Percentiles rank a stretch among this genome's conserved stretches.
Conservation (phyloP, 2,888 invertebrate genomes). For the Drosophila quinaria region DNA sequence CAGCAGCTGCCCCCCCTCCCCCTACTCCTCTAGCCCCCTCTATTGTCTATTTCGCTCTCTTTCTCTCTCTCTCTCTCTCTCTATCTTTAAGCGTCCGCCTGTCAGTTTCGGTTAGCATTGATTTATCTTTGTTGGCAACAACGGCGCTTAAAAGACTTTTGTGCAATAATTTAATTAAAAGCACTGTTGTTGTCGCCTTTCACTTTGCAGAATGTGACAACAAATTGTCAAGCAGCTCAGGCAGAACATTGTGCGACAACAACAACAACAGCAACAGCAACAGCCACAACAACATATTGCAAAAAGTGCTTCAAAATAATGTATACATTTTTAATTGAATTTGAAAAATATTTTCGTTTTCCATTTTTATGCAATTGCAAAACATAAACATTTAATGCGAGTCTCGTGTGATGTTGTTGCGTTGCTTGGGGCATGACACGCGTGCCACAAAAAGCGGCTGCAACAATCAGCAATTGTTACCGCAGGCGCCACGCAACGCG, state of each 20-base stretch:
- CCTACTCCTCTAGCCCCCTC: not conserved
- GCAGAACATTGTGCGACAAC: slow-evolving; percentile 48
- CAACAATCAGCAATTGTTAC: slow-evolving; percentile 31
- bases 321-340: slow-evolving; percentile 12
- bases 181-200: slow-evolving; percentile 52
- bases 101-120: slow-evolving; percentile 56
- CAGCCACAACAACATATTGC: not conserved
- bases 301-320: not conserved
- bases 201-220: slow-evolving; percentile 58
- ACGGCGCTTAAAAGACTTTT: slow-evolving; percentile 29
- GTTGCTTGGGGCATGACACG: slow-evolving; percentile 6
- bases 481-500: slow-evolving; percentile 65
- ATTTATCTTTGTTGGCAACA: slow-evolving; percentile 63
- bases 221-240: slow-evolving; percentile 41
- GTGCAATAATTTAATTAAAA: slow-evolving; percentile 73
- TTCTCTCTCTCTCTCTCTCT: not conserved
- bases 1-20: slow-evolving; percentile 21
- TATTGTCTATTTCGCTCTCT: not conserved
- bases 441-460: slow-evolving; percentile 6
- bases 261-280: too few relatives aligned
- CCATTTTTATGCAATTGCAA: slow-evolving; percentile 13
- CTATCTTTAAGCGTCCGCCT: slow-evolving; percentile 3
- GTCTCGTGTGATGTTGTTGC: slow-evolving; percentile 8
- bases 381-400: slow-evolving; percentile 9
- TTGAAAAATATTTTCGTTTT: not conserved